Conservation (phyloP, 30 jellyfish, hydroid and myxozoan genomes). For the Hydractinia echinata region DNA sequence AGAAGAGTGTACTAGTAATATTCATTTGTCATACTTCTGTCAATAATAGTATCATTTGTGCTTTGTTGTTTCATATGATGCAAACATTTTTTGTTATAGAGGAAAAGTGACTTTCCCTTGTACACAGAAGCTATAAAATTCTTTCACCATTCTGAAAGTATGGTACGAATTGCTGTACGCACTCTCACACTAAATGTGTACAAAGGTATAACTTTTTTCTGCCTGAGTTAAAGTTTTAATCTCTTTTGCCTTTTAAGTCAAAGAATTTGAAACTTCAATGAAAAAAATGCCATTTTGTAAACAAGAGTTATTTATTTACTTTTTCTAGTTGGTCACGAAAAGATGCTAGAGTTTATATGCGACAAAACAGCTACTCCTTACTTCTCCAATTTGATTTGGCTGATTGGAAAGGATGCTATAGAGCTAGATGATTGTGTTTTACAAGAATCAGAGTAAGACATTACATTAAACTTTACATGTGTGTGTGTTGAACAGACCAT, state of each 20-base stretch:
- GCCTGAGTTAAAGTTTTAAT: background rate
- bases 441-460: constrained; percentile 78
- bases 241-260: background rate
- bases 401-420: constrained; percentile 87
- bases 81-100: constrained; percentile 26
- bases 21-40: no score
- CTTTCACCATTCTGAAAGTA: constrained; percentile 82
- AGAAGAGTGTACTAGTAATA: no score
- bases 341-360: constrained; percentile 81
- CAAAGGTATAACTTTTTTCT: constrained; percentile 43
- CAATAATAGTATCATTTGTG: background rate
- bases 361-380: constrained; percentile 95
- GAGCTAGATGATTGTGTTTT: constrained; percentile 91
- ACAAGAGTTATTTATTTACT: background rate
- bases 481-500: background rate
- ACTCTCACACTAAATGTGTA: constrained; percentile 78
- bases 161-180: constrained; percentile 94
- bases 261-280: background rate
- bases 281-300: background rate
- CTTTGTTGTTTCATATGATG: background rate
- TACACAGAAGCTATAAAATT: constrained; percentile 92
- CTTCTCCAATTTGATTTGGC: constrained; percentile 86
- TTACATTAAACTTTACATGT: background rate
- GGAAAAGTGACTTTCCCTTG: constrained; percentile 78
- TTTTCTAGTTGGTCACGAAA: constrained; percentile 76